Evolutionary conservation across 2,113 vertebrate genomes (phyloP).

Genomic region (Ibidorhyncha struthersii): DNA sequence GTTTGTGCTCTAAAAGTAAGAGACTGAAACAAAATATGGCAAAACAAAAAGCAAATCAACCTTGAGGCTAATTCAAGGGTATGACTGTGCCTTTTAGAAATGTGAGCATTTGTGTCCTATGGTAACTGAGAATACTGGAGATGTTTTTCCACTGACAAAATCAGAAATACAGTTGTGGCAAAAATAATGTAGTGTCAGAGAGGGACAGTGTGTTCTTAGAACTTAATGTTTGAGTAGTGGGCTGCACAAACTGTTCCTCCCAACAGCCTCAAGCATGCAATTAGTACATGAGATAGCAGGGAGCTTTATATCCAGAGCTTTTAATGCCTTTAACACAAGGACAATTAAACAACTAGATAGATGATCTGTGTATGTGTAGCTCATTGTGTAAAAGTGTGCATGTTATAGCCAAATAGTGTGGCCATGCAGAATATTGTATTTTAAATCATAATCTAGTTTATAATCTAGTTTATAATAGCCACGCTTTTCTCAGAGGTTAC

Average conservation of each 20-base stretch:
- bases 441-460: not conserved
- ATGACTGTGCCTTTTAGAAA: not conserved
- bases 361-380: not conserved
- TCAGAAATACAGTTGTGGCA: not conserved
- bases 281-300: not conserved
- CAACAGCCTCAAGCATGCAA: not conserved
- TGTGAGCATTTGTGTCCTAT: not conserved
- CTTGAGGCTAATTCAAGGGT: not conserved
- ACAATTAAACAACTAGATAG: not conserved
- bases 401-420: not conserved
- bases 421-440: not conserved
- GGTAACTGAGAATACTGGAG: not conserved
- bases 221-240: not conserved
- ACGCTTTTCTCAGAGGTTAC: not conserved
- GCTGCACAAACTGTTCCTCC: not conserved
- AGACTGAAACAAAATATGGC: not conserved
- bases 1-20: not conserved
- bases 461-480: not conserved
- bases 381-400: not conserved
- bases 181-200: not conserved
- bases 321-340: not conserved
- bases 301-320: not conserved
- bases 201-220: not conserved
- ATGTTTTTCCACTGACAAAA: not conserved
- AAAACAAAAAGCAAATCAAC: not conserved